These are phyloP conservation scores for Oryctolagus cuniculus DNA, from an alignment of 2,113 vertebrate species.

Conservation along the genomic window DNA sequence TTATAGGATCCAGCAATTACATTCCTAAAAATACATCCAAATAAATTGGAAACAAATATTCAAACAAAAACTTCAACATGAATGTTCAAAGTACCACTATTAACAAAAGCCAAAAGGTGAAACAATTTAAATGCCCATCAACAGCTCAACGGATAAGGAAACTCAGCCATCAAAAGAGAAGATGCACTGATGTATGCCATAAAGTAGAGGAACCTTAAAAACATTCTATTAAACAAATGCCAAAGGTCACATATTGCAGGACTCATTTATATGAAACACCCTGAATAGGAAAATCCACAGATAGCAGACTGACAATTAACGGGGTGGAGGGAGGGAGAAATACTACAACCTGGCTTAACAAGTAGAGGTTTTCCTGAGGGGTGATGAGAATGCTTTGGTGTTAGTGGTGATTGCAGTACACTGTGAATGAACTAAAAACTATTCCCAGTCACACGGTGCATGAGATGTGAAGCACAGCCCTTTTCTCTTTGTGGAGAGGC, in stretches of 20 bases:
- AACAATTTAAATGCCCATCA: conserved; percentile 9
- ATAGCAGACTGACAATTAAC: not conserved
- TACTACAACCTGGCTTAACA: not conserved
- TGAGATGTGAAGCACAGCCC: not conserved
- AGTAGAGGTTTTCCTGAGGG: not conserved
- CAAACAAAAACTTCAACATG: not conserved
- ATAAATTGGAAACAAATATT: not conserved
- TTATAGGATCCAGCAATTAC: not conserved
- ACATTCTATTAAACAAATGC: not conserved
- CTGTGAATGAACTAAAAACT: not conserved
- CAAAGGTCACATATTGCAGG: not conserved
- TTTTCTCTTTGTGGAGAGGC: not conserved
- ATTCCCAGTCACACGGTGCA: not conserved
- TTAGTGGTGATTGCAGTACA: not conserved
- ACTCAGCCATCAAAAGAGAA: conserved; percentile 14
- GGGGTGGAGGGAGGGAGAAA: not conserved
- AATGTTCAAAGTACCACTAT: not conserved
- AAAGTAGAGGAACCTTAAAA: not conserved
- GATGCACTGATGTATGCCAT: not conserved
- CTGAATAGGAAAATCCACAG: not conserved
- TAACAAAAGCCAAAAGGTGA: conserved; percentile 34
- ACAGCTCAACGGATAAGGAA: not conserved
- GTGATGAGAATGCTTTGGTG: not conserved
- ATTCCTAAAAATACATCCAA: not conserved
- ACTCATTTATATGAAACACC: not conserved